A percentile compares a stretch with the other conserved stretches of the same genome.
Conservation (phyloP, 2,888 invertebrate genomes). For the Antheraea yamamai region DNA sequence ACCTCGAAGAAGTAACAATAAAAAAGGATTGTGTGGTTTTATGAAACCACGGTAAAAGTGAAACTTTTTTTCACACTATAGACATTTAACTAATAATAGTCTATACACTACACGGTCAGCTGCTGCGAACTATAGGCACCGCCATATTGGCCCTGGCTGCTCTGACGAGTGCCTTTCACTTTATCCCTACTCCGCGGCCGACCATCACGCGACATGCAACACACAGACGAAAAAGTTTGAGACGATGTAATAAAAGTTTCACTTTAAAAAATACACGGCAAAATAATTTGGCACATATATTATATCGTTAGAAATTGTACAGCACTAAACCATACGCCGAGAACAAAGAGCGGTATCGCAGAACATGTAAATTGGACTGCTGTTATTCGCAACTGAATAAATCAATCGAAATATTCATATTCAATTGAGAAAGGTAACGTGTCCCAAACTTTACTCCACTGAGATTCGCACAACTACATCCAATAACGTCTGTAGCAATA, state of each 20-base stretch:
- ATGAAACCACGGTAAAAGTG: no score
- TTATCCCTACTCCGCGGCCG: no score
- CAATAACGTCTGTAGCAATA: constrained; percentile 13
- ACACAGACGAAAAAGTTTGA: no score
- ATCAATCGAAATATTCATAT: constrained; percentile 17
- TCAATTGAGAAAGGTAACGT: constrained; percentile 10
- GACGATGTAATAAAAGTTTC: no score
- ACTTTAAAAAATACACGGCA: background rate
- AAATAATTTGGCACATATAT: background rate
- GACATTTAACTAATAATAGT: no score
- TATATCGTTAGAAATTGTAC: background rate
- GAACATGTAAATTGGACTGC: constrained; percentile 2
- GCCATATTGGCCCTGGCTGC: no score
- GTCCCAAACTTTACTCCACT: constrained; percentile 15
- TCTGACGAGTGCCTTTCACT: no score
- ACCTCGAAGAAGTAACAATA: background rate
- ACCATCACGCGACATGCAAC: no score
- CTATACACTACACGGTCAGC: no score
- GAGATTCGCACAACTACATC: constrained; percentile 2
- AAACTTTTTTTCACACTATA: no score
- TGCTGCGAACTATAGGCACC: no score
- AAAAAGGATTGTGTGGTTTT: no score
- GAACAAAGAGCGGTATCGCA: background rate
- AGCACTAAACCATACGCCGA: background rate
- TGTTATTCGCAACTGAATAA: constrained; percentile 7